Evolutionary conservation across 2,113 vertebrate genomes (phyloP).

Genomic region (Acrocephalus kingi): DNA sequence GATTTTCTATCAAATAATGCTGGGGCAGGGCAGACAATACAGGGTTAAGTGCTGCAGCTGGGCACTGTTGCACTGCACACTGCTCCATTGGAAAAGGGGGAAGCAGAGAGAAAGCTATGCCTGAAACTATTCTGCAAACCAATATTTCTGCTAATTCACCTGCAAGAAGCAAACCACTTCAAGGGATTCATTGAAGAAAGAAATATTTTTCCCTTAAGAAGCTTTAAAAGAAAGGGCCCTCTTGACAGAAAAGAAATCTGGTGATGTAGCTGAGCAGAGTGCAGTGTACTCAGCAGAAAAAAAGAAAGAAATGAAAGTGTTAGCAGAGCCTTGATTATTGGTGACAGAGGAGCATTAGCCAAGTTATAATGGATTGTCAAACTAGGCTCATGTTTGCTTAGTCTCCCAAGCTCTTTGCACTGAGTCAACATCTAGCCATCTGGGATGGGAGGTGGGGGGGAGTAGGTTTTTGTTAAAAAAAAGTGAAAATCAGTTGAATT

Average conservation of each 20-base stretch:
- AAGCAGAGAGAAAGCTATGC: neutral
- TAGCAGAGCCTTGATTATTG: constrained; percentile 52
- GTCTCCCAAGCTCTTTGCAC: constrained; percentile 42
- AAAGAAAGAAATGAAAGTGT: constrained; percentile 25
- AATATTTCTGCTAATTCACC: neutral
- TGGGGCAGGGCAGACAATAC: neutral
- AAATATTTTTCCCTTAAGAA: neutral
- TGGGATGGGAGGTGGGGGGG: neutral
- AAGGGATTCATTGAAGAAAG: neutral
- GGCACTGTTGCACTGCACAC: neutral
- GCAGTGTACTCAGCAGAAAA: neutral
- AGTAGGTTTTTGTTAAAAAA: constrained; percentile 28
- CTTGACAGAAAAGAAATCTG: constrained; percentile 6
- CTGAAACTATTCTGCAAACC: neutral
- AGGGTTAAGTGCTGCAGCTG: neutral
- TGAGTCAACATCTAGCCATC: constrained; percentile 31
- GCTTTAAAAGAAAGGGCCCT: neutral
- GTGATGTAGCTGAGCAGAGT: neutral
- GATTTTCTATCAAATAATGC: neutral
- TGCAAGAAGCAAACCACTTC: neutral
- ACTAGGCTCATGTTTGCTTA: constrained; percentile 41
- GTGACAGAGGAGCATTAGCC: constrained; percentile 45
- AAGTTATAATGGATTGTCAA: constrained; percentile 59
- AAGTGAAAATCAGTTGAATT: constrained; percentile 46
- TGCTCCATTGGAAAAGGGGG: neutral